A percentile compares a stretch with the other conserved stretches of the same genome.
Conservation (phyloP, 2,113 vertebrate genomes). For the Glareola pratincola region DNA sequence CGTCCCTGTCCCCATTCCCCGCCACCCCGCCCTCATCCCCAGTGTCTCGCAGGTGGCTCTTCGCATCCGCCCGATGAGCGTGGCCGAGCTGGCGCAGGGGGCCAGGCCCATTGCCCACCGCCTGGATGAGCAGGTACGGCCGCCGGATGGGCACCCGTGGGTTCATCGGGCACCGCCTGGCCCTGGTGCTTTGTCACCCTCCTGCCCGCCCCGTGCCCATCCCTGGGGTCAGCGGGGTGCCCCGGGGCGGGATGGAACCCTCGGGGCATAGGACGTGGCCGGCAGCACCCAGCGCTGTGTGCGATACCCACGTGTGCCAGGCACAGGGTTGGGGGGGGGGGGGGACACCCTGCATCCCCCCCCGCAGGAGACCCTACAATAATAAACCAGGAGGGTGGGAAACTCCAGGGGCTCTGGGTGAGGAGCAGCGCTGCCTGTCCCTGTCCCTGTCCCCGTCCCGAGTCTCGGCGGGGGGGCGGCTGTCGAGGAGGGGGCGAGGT, state of each 20-base stretch:
- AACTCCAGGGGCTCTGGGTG: not conserved
- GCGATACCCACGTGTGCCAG: not conserved
- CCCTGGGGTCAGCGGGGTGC: not conserved
- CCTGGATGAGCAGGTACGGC: conserved; percentile 85
- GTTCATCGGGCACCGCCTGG: not conserved
- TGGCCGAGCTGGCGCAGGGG: conserved; percentile 83
- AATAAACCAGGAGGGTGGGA: not conserved
- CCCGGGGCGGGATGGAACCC: not conserved
- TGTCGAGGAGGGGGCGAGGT: not conserved
- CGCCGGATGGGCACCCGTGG: not conserved
- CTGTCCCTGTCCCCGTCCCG: not conserved
- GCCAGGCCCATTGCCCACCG: conserved; percentile 85
- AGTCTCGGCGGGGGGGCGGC: fast-evolving
- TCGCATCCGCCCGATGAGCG: conserved; percentile 86
- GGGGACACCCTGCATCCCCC: not conserved
- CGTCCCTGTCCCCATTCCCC: not conserved
- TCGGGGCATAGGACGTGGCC: fast-evolving
- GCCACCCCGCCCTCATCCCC: not conserved
- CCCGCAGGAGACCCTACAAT: not conserved
- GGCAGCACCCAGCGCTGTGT: not conserved
- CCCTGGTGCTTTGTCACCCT: not conserved
- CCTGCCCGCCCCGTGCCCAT: not conserved
- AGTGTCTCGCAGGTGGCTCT: conserved; percentile 81
- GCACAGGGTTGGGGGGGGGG: not conserved
- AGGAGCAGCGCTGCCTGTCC: not conserved